Conservation (phyloP, 2,113 vertebrate species). For the Pomatostomus ruficeps region DNA sequence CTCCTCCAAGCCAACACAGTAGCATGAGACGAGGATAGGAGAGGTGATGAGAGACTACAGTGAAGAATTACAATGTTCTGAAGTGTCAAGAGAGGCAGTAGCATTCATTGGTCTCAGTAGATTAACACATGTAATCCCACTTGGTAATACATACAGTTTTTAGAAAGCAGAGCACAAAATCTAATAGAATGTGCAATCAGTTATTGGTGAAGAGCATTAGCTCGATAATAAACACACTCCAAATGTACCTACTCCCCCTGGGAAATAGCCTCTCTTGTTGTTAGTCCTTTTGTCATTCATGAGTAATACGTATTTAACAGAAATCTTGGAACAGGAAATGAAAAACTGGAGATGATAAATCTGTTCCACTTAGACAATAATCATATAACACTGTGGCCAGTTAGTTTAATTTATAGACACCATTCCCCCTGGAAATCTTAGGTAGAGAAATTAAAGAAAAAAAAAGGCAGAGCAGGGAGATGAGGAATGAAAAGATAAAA, state of each 20-base stretch:
- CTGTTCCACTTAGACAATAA: conserved; percentile 29
- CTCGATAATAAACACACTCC: conserved; percentile 30
- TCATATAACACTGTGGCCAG: neutral
- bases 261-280: neutral
- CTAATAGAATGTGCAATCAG: neutral
- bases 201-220: neutral
- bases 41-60: neutral
- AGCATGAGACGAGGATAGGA: neutral
- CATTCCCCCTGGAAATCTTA: conserved; percentile 6
- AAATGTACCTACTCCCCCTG: neutral
- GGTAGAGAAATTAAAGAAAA: neutral
- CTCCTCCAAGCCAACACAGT: neutral
- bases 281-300: conserved; percentile 32
- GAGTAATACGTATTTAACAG: conserved; percentile 39
- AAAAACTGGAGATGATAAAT: conserved; percentile 37
- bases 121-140: neutral
- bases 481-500: neutral
- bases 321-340: conserved; percentile 41
- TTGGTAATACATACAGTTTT: neutral
- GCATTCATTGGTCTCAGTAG: neutral
- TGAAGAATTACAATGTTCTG: neutral
- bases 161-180: conserved; percentile 4
- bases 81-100: neutral
- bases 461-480: neutral
- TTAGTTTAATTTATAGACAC: conserved; percentile 40